Conservation (phyloP, 2,797 vertebrate genomes). For the Pangasius sanitwongsei region DNA sequence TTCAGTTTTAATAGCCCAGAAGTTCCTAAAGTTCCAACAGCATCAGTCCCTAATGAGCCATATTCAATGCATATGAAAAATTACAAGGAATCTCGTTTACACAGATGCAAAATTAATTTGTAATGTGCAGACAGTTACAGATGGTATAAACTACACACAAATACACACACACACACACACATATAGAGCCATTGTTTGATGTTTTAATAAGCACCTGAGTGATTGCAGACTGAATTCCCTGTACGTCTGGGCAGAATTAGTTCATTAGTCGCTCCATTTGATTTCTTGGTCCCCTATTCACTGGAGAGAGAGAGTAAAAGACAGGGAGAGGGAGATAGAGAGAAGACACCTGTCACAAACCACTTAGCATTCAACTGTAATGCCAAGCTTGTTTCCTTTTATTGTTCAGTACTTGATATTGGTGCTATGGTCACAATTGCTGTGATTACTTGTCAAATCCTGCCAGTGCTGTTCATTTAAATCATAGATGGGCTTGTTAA, state of each 20-base stretch:
- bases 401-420: slow-evolving; percentile 26
- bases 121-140: slow-evolving; percentile 35
- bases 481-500: neutral
- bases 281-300: slow-evolving; percentile 40
- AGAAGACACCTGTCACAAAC: slow-evolving; percentile 29
- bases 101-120: slow-evolving; percentile 47
- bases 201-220: slow-evolving; percentile 52
- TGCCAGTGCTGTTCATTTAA: neutral
- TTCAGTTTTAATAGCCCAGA: neutral
- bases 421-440: neutral
- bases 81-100: slow-evolving; percentile 33
- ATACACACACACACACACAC: slow-evolving; percentile 2
- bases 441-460: slow-evolving; percentile 8
- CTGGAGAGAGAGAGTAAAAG: slow-evolving; percentile 12
- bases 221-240: slow-evolving; percentile 48
- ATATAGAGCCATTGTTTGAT: slow-evolving; percentile 30
- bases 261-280: slow-evolving; percentile 53
- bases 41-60: slow-evolving; percentile 12
- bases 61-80: slow-evolving; percentile 30
- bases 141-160: slow-evolving; percentile 11
- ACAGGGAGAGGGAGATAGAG: slow-evolving; percentile 18
- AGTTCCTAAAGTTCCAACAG: slow-evolving; percentile 10
- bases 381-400: slow-evolving; percentile 27
- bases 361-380: slow-evolving; percentile 24
- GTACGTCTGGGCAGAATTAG: slow-evolving; percentile 46